Percentiles rank a stretch among this genome's conserved stretches.
These are phyloP conservation scores for Oscheius sp. DNA, from an alignment of 2,888 invertebrate genomes.

Conservation along the genomic window DNA sequence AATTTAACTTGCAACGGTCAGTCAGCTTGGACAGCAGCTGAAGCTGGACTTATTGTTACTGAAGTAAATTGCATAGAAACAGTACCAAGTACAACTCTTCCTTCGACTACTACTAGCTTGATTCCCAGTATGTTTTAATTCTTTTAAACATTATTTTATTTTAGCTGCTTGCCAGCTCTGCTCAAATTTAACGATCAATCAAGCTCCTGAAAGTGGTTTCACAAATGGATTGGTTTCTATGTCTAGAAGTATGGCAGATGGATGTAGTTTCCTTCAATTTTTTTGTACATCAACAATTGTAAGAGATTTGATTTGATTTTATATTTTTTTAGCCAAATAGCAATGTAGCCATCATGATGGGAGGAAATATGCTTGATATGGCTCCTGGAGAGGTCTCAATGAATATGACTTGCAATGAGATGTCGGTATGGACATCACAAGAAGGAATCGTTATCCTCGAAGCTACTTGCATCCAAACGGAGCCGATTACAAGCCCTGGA, in stretches of 20 bases:
- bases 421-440: slow-evolving; percentile 41
- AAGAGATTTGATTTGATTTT: neutral
- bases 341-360: slow-evolving; percentile 5
- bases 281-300: slow-evolving; percentile 16
- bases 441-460: slow-evolving; percentile 33
- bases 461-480: slow-evolving; percentile 31
- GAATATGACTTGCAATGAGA: slow-evolving; percentile 45
- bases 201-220: neutral
- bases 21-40: slow-evolving; percentile 42
- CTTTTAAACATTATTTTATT: no score
- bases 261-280: neutral
- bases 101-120: no score
- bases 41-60: slow-evolving; percentile 31
- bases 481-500: neutral
- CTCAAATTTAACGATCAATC: neutral
- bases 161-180: no score
- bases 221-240: slow-evolving; percentile 13
- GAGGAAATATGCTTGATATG: slow-evolving; percentile 19
- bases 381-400: slow-evolving; percentile 33
- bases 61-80: slow-evolving; percentile 33
- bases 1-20: slow-evolving; percentile 46
- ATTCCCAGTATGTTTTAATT: no score
- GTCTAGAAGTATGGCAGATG: neutral
- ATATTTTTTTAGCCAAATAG: slow-evolving; percentile 4
- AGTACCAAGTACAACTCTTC: neutral